Evolutionary conservation across 2,888 invertebrate species (phyloP), one percentile per base, ranked within the genome.

Genomic region (Anthophora plumipes): DNA sequence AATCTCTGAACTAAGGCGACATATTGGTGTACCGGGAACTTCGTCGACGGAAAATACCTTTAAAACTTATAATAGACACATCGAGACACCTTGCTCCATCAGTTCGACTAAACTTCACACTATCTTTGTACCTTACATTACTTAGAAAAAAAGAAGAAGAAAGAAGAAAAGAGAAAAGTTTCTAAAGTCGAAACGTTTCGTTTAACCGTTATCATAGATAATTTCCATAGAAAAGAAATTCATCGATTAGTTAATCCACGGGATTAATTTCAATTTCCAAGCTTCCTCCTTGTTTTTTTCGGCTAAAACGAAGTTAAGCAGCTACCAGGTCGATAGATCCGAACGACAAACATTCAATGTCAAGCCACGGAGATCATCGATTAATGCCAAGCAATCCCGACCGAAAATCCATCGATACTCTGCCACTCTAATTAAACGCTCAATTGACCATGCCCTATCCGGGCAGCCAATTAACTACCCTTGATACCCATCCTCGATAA

Each of bases 361-460:
- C 2, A n/a, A 17, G 2, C 20, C 14, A 48, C 12, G 57, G 50
- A 55, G 59, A 59, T 70, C 64, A 60, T 63, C 78, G 78, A 79
- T 77, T 79, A 79, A 70, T 77, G 70, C 54, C 78, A 37, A 54
- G 66, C 78, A 66, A 70, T 66, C 66, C 54, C 25, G 22, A 25
- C 60, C 79, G 78, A 79, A 80, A 80, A 78, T 80, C 73, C 80
- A 64, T 73, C 80, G 80, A 68, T 59, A 52, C 46, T 68, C 68
- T 61, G 66, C 66, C 70, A 79, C 83, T 64, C 78, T 82, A 78
- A 77, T 82, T 77, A 78, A 74, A 83, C 69, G 78, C 52, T 71
- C 74, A 81, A 81, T 81, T 81, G 80, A 63, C 74, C 80, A 39
- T 70, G 12, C 70, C 63, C 52, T 70, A 67, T 55, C 70, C 22